These are phyloP conservation scores for Parazoanthus swiftii DNA, from an alignment of 92 coral and sea anemone genomes.

Conservation along the genomic window DNA sequence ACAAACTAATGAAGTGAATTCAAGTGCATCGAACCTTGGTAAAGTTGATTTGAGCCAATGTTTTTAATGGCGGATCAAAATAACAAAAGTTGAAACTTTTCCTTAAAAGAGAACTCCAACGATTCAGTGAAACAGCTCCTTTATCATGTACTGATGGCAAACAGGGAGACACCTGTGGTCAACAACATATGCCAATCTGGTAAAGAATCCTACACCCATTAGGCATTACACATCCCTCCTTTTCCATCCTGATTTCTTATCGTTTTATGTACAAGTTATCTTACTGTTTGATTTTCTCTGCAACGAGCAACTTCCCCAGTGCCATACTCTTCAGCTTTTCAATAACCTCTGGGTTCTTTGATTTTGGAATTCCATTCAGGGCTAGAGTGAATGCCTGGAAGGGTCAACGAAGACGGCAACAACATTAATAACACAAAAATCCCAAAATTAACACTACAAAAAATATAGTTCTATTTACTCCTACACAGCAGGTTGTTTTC, in stretches of 20 bases:
- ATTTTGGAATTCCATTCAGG: conserved; percentile 82
- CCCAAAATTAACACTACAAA: neutral
- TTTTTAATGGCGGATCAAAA: too few species aligned
- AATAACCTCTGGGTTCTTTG: conserved; percentile 82
- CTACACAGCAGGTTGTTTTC: neutral
- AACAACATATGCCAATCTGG: too few species aligned
- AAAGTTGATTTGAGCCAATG: too few species aligned
- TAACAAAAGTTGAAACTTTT: too few species aligned
- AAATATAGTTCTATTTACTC: neutral
- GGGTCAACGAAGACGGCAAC: neutral
- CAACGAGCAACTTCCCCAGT: conserved; percentile 77
- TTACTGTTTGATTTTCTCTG: conserved; percentile 73
- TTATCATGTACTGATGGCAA: too few species aligned
- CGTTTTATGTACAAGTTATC: neutral
- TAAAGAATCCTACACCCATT: neutral
- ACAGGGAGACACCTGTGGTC: too few species aligned
- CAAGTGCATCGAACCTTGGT: too few species aligned
- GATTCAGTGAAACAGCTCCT: too few species aligned
- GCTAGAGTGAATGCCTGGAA: conserved; percentile 74
- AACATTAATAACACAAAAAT: neutral
- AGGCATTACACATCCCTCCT: neutral
- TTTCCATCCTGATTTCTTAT: too few species aligned
- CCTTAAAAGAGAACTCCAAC: too few species aligned
- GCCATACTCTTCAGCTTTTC: conserved; percentile 72
- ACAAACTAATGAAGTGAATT: too few species aligned